Percentiles rank a stretch among this genome's conserved stretches.
These are phyloP conservation scores for Philopedon plagiatum DNA, from an alignment of 2,888 invertebrate species.

Conservation along the genomic window DNA sequence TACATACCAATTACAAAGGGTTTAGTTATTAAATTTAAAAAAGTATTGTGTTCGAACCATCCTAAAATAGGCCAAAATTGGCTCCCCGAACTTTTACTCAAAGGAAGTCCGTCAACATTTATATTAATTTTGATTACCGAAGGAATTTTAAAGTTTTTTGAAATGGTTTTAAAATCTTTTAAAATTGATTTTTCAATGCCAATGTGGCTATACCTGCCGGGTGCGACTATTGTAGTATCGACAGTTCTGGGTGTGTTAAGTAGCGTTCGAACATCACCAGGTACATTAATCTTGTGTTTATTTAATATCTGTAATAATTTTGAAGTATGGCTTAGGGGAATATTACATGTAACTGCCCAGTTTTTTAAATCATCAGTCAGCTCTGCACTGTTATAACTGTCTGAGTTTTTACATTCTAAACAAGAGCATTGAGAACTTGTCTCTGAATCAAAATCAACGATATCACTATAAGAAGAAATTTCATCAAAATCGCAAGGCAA, in stretches of 20 bases:
- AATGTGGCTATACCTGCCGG: conserved; percentile 51
- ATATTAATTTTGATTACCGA: conserved; percentile 41
- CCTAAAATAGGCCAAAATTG: conserved; percentile 56
- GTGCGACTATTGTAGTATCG: conserved; percentile 3
- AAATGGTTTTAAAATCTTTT: conserved; percentile 27
- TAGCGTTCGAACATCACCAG: conserved; percentile 31
- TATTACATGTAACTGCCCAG: conserved; percentile 6
- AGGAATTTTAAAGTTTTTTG: too few relatives aligned
- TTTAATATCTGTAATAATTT: too few relatives aligned
- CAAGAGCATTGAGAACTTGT: not conserved
- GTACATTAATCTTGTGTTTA: too few relatives aligned
- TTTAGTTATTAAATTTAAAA: not conserved
- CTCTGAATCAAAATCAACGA: not conserved
- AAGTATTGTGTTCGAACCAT: not conserved
- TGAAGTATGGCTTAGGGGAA: too few relatives aligned
- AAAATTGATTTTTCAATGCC: conserved; percentile 40
- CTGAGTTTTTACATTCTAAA: not conserved
- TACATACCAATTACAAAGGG: conserved; percentile 15
- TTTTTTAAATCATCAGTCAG: too few relatives aligned
- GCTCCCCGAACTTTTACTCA: too few relatives aligned
- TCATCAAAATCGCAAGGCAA: too few relatives aligned
- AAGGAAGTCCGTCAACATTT: conserved; percentile 56
- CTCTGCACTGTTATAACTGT: too few relatives aligned
- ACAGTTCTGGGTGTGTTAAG: conserved; percentile 23
- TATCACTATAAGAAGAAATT: too few relatives aligned